These are phyloP conservation scores for Vultur gryphus DNA, from an alignment of 2,797 vertebrate species.

Conservation along the genomic window DNA sequence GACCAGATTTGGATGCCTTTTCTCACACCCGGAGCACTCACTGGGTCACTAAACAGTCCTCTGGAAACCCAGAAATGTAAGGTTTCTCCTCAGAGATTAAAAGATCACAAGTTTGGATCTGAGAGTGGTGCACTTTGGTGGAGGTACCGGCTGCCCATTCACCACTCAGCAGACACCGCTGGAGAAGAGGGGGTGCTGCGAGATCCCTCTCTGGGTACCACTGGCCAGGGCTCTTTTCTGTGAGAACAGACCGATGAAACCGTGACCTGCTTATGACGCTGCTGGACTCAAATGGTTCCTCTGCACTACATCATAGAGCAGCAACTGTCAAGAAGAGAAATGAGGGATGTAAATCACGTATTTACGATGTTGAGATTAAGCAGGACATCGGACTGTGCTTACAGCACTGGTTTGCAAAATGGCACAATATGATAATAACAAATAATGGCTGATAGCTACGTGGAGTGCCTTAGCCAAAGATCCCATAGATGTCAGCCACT, in stretches of 20 bases:
- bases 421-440: background rate
- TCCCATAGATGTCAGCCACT: background rate
- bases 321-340: background rate
- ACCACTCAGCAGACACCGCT: background rate
- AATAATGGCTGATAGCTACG: background rate
- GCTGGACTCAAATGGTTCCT: background rate
- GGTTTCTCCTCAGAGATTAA: background rate
- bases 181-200: background rate
- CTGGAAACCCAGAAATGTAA: background rate
- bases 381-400: background rate
- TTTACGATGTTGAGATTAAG: background rate
- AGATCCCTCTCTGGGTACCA: background rate
- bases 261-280: background rate
- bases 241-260: background rate
- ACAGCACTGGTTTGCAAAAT: background rate
- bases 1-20: background rate
- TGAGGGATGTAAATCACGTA: rapidly evolving
- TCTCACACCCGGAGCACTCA: too few relatives aligned
- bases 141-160: background rate
- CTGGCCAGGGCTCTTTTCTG: background rate
- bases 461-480: background rate
- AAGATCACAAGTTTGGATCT: background rate
- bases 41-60: background rate
- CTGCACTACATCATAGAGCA: background rate
- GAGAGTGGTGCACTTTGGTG: rapidly evolving